Evolutionary conservation across 1,140 invertebrate genomes (phyloP), one percentile per base, ranked within the genome.

Genomic region (Carposina sasakii): DNA sequence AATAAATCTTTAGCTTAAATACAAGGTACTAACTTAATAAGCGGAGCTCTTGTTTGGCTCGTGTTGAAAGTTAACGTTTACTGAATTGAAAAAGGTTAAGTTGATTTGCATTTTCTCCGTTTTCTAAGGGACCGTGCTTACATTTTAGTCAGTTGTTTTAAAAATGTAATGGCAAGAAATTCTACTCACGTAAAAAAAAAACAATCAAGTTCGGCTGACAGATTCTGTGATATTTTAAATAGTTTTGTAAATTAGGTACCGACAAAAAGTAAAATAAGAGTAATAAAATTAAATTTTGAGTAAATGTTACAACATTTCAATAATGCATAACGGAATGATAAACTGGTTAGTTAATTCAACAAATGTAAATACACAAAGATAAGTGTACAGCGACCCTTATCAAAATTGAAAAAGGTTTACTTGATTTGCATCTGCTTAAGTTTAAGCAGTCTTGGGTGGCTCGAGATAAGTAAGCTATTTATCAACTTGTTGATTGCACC

Each of bases 21-120:
- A 73, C n/a, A n/a, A n/a, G n/a, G n/a, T n/a, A n/a, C 65, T 75
- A 77, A 75, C 71, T 73, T 63, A 70, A 77, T 75, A 77, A 77
- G 71, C 50, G 48, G 23, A 55, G 42, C 48, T 43, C 65, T 68
- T 61, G 69, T 71, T 72, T 63, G 54, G 55, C 51, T 57, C 60
- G 66, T 61, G 62, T 57, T 51, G 60, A 57, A 62, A 65, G 62
- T 67, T 71, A 71, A 71, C 58, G 65, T 54, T 67, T 56, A 52
- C 48, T 62, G 62, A 71, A 74, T 67, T 69, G 70, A 71, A 73
- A 73, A 72, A 72, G 65, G 69, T 67, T 65, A 62, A 63, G 48
- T 46, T 59, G 40, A 71, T 71, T 72, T 72, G 65, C 69, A 68
- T 72, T 63, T 63, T 50, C 52, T 61, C 57, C 48, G 54, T 50